A percentile compares a stretch with the other conserved stretches of the same genome.
phyloP scores from a whole-genome alignment of 2,113 vertebrate genomes.

The Pleuronectes platessa region DNA sequence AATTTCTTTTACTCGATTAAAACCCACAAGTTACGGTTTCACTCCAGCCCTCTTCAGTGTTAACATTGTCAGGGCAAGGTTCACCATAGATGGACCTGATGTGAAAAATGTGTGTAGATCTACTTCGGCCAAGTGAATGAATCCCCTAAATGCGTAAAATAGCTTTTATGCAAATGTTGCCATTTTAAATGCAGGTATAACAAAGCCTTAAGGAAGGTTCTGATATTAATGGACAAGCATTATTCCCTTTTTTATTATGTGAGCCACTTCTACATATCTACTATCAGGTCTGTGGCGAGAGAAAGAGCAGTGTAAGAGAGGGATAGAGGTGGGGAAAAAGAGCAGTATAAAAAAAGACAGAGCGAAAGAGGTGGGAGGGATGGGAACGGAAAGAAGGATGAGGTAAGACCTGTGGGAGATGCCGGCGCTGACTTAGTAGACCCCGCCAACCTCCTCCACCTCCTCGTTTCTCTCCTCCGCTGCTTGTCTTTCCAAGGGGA shows the following conservation, averaged over 20 bases:
- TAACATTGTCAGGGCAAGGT: too few species aligned
- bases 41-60: too few species aligned
- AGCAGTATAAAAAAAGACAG: slow-evolving; percentile 40
- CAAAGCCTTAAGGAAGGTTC: neutral
- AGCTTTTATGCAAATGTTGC: neutral
- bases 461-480: slow-evolving; percentile 29
- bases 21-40: too few species aligned
- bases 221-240: slow-evolving; percentile 7
- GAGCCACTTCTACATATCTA: neutral
- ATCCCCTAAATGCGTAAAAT: neutral
- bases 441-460: slow-evolving; percentile 43
- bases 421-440: slow-evolving; percentile 35
- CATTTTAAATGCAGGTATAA: neutral
- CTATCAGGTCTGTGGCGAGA: slow-evolving; percentile 14
- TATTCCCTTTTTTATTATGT: neutral
- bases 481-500: slow-evolving; percentile 44
- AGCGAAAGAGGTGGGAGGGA: slow-evolving; percentile 58
- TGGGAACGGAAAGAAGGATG: slow-evolving; percentile 71
- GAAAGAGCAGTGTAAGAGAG: slow-evolving; percentile 1
- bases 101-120: too few species aligned
- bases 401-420: slow-evolving; percentile 69
- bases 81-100: too few species aligned
- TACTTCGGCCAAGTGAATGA: neutral
- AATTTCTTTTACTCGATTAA: too few species aligned
- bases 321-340: slow-evolving; percentile 17